Percentiles rank a stretch among this genome's conserved stretches.
These are phyloP conservation scores for Bemisia tabaci DNA, from an alignment of 1,140 invertebrate genomes.

Conservation along the genomic window DNA sequence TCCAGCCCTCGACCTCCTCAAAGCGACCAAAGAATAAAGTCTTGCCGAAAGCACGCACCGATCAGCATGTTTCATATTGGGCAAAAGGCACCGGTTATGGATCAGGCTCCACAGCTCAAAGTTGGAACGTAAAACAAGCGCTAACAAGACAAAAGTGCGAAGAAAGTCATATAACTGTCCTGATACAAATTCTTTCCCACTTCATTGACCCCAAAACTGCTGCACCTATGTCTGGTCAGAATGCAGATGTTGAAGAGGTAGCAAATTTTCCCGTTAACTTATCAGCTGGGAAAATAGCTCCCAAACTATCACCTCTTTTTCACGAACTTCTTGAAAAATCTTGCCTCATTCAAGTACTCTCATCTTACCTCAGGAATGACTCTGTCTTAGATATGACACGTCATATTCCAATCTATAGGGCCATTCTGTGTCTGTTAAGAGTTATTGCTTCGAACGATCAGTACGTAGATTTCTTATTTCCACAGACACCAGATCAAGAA, in stretches of 20 bases:
- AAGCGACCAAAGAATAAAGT: too few species aligned
- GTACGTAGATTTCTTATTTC: constrained; percentile 50
- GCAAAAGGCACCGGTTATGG: constrained; percentile 90
- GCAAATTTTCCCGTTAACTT: too few species aligned
- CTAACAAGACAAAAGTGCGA: constrained; percentile 74
- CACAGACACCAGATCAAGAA: constrained; percentile 29
- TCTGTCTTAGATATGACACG: constrained; percentile 90
- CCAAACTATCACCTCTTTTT: constrained; percentile 52
- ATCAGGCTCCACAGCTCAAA: constrained; percentile 84
- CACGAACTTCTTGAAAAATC: constrained; percentile 62
- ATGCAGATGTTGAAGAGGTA: too few species aligned
- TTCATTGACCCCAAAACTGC: too few species aligned
- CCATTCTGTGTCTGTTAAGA: constrained; percentile 64
- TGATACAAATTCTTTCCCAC: too few species aligned
- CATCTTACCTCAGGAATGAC: constrained; percentile 85
- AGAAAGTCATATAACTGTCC: constrained; percentile 82
- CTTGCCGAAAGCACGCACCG: too few species aligned
- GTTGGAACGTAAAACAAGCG: constrained; percentile 91
- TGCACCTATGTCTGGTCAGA: too few species aligned
- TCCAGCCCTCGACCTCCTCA: constrained; percentile 12
- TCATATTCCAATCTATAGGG: constrained; percentile 80
- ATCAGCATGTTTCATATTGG: constrained; percentile 87
- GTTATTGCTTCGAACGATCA: constrained; percentile 56
- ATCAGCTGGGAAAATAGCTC: too few species aligned
- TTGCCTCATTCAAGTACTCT: constrained; percentile 71